Conservation (phyloP, 1,140 invertebrate species). For the Brachionus plicatilis region DNA sequence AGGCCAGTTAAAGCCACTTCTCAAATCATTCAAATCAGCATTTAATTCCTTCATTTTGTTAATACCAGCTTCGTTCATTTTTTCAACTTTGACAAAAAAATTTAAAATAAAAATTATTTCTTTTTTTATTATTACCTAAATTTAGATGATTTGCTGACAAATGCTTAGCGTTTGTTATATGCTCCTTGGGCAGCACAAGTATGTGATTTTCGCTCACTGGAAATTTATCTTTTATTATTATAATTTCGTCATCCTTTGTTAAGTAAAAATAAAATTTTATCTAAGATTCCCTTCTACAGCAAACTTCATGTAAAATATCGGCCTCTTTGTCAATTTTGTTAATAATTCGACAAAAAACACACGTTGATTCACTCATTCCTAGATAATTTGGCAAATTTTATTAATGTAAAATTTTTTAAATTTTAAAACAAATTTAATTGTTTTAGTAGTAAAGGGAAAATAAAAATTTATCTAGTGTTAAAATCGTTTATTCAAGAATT, state of each 20-base stretch:
- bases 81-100: neutral
- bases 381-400: neutral
- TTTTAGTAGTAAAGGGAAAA: neutral
- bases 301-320: constrained; percentile 2
- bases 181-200: neutral
- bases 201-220: neutral
- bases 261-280: neutral
- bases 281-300: too few relatives aligned
- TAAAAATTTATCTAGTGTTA: neutral
- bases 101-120: neutral
- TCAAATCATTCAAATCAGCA: constrained; percentile 3
- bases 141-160: neutral
- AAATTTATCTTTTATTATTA: constrained; percentile 38
- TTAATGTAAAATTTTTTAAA: neutral
- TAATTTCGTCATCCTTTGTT: constrained; percentile 4
- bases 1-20: constrained; percentile 20
- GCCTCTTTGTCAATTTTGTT: neutral
- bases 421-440: neutral
- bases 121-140: neutral
- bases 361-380: neutral
- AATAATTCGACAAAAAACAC: constrained; percentile 31
- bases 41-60: constrained; percentile 17
- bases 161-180: constrained; percentile 23
- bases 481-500: neutral
- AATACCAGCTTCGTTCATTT: constrained; percentile 26